Evolutionary conservation across 1,140 invertebrate genomes (phyloP).

Genomic region (Ceratitis capitata): DNA sequence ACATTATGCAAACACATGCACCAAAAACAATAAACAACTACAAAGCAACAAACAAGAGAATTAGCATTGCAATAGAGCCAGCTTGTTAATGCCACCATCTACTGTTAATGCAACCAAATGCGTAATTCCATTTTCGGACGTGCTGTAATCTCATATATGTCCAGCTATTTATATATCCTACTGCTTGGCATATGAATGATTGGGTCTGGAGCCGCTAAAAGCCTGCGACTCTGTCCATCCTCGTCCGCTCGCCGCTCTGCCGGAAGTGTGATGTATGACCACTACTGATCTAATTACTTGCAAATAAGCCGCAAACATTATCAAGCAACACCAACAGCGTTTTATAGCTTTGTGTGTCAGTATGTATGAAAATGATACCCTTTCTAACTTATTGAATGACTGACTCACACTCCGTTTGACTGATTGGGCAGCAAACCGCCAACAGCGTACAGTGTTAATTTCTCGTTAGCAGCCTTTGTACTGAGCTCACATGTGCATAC

Average conservation of each 20-base stretch:
- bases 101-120: background rate
- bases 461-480: background rate
- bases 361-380: background rate
- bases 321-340: background rate
- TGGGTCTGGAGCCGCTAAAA: background rate
- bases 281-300: background rate
- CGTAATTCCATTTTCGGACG: background rate
- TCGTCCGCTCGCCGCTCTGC: background rate
- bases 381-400: background rate
- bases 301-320: constrained; percentile 28
- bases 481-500: background rate
- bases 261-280: background rate
- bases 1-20: background rate
- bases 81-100: background rate
- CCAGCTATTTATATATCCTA: no score
- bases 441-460: background rate
- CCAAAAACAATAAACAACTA: background rate
- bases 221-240: background rate
- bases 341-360: background rate
- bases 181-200: background rate
- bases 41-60: background rate
- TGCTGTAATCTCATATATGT: background rate
- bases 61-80: background rate
- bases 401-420: background rate
- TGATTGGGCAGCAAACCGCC: background rate